Evolutionary conservation across 1,140 invertebrate species (phyloP), one percentile per base, ranked within the genome.

Genomic region (Drosophila teissieri): DNA sequence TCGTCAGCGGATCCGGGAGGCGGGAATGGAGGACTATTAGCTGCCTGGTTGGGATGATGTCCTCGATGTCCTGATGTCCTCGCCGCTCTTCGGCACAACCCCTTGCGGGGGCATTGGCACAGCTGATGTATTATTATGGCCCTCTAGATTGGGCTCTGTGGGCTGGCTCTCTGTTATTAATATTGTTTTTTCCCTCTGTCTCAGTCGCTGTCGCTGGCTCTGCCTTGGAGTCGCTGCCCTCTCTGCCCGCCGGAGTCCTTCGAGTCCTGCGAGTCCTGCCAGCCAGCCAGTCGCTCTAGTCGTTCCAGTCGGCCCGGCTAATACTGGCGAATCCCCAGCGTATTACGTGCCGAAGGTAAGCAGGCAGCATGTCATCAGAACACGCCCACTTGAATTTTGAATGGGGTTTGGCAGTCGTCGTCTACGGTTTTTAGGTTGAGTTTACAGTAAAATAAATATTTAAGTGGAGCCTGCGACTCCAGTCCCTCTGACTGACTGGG

Each of bases 371-470:
- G 84, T 89, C 84, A 89, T 89, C 84, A 89, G 74, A 80, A 89
- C 84, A 88, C 84, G 84, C 84, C 84, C 84, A 88, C 84, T 88
- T 88, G 84, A 88, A 72, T 88, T 80, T 78, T 88, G 84, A 89
- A 78, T 89, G 80, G 83, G 72, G 63, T 61, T 76, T 46, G 72
- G 53, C 63, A 78, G 64, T 69, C 60, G 40, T 58, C 63, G 31
- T 45, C 52, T 54, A 39, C 34, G 51, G 64, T 67, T 85, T 88
- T 78, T 73, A 76, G 84, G 80, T 89, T 83, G 80, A 78, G 75
- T 89, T 89, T 89, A 78, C 83, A 88, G 84, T 80, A 70, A 88
- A 88, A 88, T 88, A 89, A 88, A 88, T 88, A 89, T 88, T 84
- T 61, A 80, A 88, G 83, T 89, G 83, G 68, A 75, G 73, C 68